Percentiles rank a stretch among this genome's conserved stretches.
Evolutionary conservation across 1,140 invertebrate species (phyloP).

Genomic region (Platorchestia sp.): DNA sequence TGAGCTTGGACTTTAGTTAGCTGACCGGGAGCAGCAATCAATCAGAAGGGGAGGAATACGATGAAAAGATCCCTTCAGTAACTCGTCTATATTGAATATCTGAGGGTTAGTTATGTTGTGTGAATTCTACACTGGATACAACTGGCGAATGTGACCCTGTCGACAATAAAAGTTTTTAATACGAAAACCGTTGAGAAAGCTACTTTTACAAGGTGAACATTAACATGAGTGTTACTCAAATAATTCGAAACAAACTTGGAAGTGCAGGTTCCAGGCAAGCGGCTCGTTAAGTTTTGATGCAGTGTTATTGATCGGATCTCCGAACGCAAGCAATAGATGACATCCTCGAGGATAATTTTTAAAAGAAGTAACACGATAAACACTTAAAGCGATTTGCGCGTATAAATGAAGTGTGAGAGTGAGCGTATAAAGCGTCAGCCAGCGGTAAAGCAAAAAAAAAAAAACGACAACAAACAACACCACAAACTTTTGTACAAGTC

Average conservation of each 20-base stretch:
- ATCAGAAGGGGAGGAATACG: neutral
- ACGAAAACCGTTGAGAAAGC: neutral
- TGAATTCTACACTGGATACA: neutral
- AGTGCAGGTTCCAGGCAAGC: neutral
- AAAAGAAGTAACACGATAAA: neutral
- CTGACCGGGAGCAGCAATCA: neutral
- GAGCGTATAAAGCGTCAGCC: neutral
- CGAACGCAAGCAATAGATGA: neutral
- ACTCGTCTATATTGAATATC: neutral
- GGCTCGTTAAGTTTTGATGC: neutral
- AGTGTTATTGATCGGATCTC: neutral
- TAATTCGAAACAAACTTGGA: neutral
- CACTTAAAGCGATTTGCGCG: neutral
- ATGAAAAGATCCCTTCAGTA: neutral
- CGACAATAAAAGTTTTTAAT: neutral
- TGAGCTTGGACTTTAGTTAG: neutral
- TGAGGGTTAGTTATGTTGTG: neutral
- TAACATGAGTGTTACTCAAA: neutral
- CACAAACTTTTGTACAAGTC: conserved; percentile 68
- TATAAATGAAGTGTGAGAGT: neutral
- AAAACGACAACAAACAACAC: conserved; percentile 66
- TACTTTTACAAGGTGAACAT: neutral
- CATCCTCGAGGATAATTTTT: neutral
- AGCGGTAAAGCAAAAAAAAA: neutral
- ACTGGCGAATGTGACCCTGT: neutral